Evolutionary conservation across 2,888 invertebrate species (phyloP), one percentile per base, ranked within the genome.

Genomic region (Stenichneumon culpator): DNA sequence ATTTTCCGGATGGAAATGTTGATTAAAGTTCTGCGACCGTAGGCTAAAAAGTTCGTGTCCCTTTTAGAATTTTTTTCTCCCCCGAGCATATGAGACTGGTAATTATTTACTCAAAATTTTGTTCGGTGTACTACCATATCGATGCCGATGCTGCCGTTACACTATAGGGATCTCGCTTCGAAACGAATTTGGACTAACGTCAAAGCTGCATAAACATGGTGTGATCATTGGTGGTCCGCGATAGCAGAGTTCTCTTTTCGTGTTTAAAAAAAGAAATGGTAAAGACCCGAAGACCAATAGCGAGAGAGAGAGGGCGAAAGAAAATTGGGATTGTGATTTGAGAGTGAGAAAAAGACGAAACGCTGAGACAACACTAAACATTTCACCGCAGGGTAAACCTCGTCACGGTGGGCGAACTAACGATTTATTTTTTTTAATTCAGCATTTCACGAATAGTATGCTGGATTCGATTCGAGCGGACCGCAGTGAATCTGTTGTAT

Each of bases 261-360:
- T 89, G 89, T 90, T 90, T 88, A 89, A 89, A 89, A 87, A 89
- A 86, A 80, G 74, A 78, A 84, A 84, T 75, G 84, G 69, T 63
- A 72, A 70, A 57, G 36, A 57, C 2, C 54, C 50, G n/a, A 39
- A 47, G 50, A 28, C 3, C 50, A 25, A 70, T 25, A 47, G 52
- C 9, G 52, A 63, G 68, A 19, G 28, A 32, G 11, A 7, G 22
- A 28, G 36, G 52, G 50, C 14, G 16, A 73, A 74, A 50, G 65
- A 73, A 79, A 74, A 73, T 28, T 28, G 25, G 28, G 54, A 54
- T 36, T 44, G 44, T 28, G 44, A 60, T 63, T 60, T 19, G 47
- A 47, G n/a, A 32, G 74, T 14, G n/a, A 47, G 63, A 63, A 47
- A 63, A 63, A 28, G 54, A 25, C 47, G 47, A 74, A 63, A 25